Evolutionary conservation across 2,888 invertebrate species (phyloP).

Genomic region (Drosophila paucipuncta): DNA sequence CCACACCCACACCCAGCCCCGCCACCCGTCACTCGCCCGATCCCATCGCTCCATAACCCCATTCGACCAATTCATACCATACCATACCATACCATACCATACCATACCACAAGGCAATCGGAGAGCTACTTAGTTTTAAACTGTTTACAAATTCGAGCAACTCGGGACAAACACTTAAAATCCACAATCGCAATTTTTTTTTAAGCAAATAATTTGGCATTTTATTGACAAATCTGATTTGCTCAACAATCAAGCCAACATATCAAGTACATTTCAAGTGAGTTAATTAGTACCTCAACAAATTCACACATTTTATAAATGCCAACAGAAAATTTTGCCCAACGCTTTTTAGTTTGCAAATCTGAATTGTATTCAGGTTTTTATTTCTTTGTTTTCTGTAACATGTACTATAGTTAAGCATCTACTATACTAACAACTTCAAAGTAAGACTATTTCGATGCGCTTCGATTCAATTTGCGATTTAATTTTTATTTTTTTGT

Average conservation of each 20-base stretch:
- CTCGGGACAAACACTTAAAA: slow-evolving; percentile 4
- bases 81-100: slow-evolving; percentile 14
- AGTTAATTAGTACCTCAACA: slow-evolving; percentile 2
- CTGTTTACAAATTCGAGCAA: slow-evolving; percentile 2
- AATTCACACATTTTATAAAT: slow-evolving; percentile 3
- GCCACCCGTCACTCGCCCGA: neutral
- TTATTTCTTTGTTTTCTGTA: neutral
- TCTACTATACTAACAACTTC: neutral
- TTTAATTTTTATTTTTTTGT: neutral
- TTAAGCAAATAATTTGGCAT: slow-evolving; percentile 12
- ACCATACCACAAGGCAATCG: slow-evolving; percentile 48
- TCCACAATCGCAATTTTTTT: slow-evolving; percentile 1
- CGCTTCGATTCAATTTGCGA: neutral
- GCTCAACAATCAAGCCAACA: slow-evolving; percentile 13
- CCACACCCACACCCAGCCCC: neutral
- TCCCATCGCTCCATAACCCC: neutral
- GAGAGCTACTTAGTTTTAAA: slow-evolving; percentile 57
- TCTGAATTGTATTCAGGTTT: neutral
- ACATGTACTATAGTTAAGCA: neutral
- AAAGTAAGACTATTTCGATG: slow-evolving; percentile 3
- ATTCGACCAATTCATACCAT: slow-evolving; percentile 4
- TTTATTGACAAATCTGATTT: slow-evolving; percentile 24
- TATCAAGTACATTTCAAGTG: slow-evolving; percentile 23
- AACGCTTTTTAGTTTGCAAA: slow-evolving; percentile 1
- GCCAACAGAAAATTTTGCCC: neutral